Evolutionary conservation across 2,113 vertebrate species (phyloP).

Genomic region (Rattus rattus): DNA sequence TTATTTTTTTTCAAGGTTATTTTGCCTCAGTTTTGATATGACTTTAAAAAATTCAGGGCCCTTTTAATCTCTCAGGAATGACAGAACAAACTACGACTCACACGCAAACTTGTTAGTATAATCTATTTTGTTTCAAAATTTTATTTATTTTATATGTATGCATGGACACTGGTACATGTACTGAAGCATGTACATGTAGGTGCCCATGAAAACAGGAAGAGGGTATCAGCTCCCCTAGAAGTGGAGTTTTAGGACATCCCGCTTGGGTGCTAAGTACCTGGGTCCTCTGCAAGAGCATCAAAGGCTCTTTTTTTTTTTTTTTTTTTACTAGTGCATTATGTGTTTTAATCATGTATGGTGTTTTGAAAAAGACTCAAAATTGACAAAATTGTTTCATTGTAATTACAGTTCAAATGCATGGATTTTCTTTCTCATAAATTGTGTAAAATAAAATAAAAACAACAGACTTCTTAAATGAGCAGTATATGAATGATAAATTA

Average conservation of each 20-base stretch:
- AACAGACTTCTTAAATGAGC: conserved; percentile 60
- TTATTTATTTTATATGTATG: not conserved
- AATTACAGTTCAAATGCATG: conserved; percentile 74
- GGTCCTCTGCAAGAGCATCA: not conserved
- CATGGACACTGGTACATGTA: not conserved
- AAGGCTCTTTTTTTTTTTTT: no score
- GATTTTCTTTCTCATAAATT: conserved; percentile 69
- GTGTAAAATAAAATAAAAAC: conserved; percentile 66
- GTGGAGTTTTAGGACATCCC: not conserved
- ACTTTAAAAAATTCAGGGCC: not conserved
- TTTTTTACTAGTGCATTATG: conserved; percentile 83
- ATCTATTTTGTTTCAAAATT: not conserved
- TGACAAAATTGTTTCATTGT: conserved; percentile 83
- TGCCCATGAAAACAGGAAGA: not conserved
- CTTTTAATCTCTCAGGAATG: not conserved
- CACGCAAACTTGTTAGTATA: not conserved
- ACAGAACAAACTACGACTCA: not conserved
- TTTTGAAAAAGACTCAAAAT: conserved; percentile 86
- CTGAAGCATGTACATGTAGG: not conserved
- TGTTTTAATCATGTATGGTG: conserved; percentile 87
- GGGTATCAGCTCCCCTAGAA: not conserved
- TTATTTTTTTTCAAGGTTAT: not conserved
- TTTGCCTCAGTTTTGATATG: not conserved
- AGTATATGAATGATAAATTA: conserved; percentile 39
- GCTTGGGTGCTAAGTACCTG: not conserved